phyloP scores from a whole-genome alignment of 2,113 vertebrate species.

The Eidolon helvum region DNA sequence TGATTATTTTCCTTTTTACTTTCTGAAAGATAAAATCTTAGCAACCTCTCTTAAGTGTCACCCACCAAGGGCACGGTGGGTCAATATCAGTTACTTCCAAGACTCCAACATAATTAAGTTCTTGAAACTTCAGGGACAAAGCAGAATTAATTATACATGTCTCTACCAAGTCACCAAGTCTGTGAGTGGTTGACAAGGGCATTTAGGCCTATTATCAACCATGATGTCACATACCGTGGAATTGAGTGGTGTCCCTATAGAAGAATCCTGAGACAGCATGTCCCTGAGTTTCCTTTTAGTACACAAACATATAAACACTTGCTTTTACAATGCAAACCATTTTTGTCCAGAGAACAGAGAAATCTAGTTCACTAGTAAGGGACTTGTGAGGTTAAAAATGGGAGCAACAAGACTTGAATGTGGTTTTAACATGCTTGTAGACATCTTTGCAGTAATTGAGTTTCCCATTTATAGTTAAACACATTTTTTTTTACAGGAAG shows the following conservation, averaged over 20 bases:
- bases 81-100: not conserved
- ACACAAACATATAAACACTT: not conserved
- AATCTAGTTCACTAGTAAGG: not conserved
- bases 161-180: constrained; percentile 17
- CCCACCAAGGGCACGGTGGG: not conserved
- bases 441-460: not conserved
- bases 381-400: constrained; percentile 9
- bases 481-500: not conserved
- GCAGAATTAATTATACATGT: constrained; percentile 41
- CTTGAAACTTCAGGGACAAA: not conserved
- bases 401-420: constrained; percentile 26
- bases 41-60: constrained; percentile 18
- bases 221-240: not conserved
- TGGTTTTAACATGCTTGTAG: not conserved
- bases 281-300: not conserved
- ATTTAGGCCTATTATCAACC: rapidly evolving
- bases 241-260: not conserved
- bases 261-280: not conserved
- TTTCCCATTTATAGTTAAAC: constrained; percentile 36
- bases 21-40: constrained; percentile 32
- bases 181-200: constrained; percentile 12
- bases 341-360: not conserved
- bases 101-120: constrained; percentile 21
- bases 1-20: constrained; percentile 26
- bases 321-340: not conserved